Percentiles rank a stretch among this genome's conserved stretches.
Conservation (phyloP, 2,888 invertebrate genomes). For the Bellardia pandia region DNA sequence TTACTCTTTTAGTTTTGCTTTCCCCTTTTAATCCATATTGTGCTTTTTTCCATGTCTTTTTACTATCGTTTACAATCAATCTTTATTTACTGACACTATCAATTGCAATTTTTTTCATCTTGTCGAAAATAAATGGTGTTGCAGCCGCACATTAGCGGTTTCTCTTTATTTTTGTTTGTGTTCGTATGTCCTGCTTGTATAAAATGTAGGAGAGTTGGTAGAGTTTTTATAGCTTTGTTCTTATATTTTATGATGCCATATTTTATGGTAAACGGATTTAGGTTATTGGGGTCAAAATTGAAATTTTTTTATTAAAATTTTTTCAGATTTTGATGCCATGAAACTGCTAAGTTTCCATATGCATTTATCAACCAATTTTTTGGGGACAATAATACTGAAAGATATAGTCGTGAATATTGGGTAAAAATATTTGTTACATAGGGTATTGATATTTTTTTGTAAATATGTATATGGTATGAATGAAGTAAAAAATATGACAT, state of each 20-base stretch:
- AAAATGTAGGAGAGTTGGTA: conserved; percentile 14
- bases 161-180: conserved; percentile 15
- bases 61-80: conserved; percentile 39
- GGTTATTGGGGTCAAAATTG: conserved; percentile 19
- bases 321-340: background rate
- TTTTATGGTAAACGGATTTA: conserved; percentile 41
- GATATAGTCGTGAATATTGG: too few relatives aligned
- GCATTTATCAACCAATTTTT: too few relatives aligned
- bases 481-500: too few relatives aligned
- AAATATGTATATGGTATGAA: too few relatives aligned
- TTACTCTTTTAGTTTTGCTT: background rate
- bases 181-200: conserved; percentile 14
- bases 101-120: conserved; percentile 36
- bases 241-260: conserved; percentile 24
- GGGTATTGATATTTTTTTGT: too few relatives aligned
- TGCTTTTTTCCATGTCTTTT: conserved; percentile 7
- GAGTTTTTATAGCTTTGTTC: background rate
- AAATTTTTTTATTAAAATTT: background rate
- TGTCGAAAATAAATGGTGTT: conserved; percentile 14
- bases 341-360: too few relatives aligned
- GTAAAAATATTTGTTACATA: too few relatives aligned
- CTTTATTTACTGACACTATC: conserved; percentile 41
- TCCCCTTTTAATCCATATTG: background rate
- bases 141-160: conserved; percentile 42
- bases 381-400: too few relatives aligned